These are phyloP conservation scores for Cosmorhoe ocellata DNA, from an alignment of 2,888 invertebrate species.

Conservation along the genomic window DNA sequence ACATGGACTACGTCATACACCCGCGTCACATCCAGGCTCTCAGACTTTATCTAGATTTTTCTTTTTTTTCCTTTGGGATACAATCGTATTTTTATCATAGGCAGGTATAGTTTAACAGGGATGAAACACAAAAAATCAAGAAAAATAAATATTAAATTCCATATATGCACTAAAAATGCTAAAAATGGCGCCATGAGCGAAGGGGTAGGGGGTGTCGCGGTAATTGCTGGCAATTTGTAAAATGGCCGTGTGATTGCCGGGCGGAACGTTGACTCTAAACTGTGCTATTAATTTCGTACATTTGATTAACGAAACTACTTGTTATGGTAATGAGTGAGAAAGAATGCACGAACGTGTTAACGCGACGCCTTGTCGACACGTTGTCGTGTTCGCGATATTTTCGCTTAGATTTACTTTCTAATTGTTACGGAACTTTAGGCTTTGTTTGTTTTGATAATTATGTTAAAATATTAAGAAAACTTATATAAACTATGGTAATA, in stretches of 20 bases:
- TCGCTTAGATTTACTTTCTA: constrained; percentile 62
- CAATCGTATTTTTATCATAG: too few species aligned
- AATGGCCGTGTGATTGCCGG: constrained; percentile 78
- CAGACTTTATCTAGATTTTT: too few species aligned
- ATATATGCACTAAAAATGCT: constrained; percentile 51
- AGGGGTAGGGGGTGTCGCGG: constrained; percentile 62
- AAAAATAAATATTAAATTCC: constrained; percentile 40
- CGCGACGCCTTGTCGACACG: constrained; percentile 76
- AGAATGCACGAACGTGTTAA: constrained; percentile 79
- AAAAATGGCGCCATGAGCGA: constrained; percentile 57
- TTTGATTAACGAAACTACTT: constrained; percentile 83
- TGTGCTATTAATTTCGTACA: constrained; percentile 81
- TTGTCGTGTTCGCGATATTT: constrained; percentile 74
- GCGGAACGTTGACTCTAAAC: constrained; percentile 77
- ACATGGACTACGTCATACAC: too few species aligned
- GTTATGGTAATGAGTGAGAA: constrained; percentile 80
- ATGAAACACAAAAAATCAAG: neutral
- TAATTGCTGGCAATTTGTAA: constrained; percentile 80
- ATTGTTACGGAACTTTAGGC: constrained; percentile 49
- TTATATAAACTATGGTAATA: too few species aligned
- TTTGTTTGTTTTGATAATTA: neutral
- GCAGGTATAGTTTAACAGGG: too few species aligned
- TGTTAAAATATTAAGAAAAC: too few species aligned
- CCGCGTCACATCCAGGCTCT: too few species aligned
- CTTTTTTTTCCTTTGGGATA: too few species aligned